phyloP scores from a whole-genome alignment of 1,140 invertebrate species.

The Bactericera cockerelli region DNA sequence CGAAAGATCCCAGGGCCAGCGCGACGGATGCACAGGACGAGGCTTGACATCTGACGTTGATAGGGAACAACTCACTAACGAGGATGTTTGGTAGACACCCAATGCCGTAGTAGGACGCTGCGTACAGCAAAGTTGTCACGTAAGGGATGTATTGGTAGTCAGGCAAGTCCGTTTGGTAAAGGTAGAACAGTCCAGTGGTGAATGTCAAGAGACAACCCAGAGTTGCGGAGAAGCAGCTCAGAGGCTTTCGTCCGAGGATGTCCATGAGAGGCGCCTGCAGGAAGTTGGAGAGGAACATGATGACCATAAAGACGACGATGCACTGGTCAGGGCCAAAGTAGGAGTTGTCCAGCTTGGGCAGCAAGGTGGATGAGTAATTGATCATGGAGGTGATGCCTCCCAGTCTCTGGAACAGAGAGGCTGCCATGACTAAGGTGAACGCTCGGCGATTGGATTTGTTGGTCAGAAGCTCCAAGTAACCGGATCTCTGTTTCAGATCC shows the following conservation, averaged over 20 bases:
- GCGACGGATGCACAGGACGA: constrained; percentile 21
- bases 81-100: constrained; percentile 24
- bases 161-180: constrained; percentile 14
- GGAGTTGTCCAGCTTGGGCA: neutral
- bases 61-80: constrained; percentile 24
- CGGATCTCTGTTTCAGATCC: neutral
- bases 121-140: constrained; percentile 17
- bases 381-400: constrained; percentile 19
- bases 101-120: constrained; percentile 21
- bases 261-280: constrained; percentile 33
- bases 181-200: constrained; percentile 22
- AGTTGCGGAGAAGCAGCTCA: constrained; percentile 33
- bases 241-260: constrained; percentile 31
- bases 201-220: constrained; percentile 16
- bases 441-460: constrained; percentile 13
- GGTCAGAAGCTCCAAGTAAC: neutral
- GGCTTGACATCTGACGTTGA: constrained; percentile 23
- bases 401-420: constrained; percentile 19
- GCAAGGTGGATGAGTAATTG: constrained; percentile 13
- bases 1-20: constrained; percentile 19
- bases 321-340: constrained; percentile 13
- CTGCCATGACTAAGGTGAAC: constrained; percentile 18
- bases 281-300: constrained; percentile 30
- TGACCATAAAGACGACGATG: constrained; percentile 19
- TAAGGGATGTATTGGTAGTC: constrained; percentile 20